These are phyloP conservation scores for Folsomia candida DNA, from an alignment of 2,888 invertebrate species.

Conservation along the genomic window DNA sequence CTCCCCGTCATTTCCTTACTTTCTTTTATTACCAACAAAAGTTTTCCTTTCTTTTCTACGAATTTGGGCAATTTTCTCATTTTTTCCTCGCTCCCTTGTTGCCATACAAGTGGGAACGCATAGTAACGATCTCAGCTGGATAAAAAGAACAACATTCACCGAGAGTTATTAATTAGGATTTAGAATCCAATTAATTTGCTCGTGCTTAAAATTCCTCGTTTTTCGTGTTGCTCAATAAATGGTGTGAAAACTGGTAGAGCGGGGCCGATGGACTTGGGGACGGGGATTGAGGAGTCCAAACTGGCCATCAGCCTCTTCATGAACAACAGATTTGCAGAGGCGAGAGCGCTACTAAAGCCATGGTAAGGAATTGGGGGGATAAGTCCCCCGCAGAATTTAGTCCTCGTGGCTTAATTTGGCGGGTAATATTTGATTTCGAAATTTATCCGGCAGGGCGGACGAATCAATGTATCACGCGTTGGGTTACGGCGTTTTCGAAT, in stretches of 20 bases:
- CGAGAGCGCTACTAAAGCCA: slow-evolving; percentile 73
- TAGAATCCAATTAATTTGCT: no score
- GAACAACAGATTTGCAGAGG: slow-evolving; percentile 83
- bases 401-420: background rate
- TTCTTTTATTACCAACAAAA: background rate
- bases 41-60: background rate
- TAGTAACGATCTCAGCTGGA: no score
- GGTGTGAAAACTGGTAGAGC: slow-evolving; percentile 24
- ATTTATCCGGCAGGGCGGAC: slow-evolving; percentile 62
- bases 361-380: slow-evolving; percentile 59
- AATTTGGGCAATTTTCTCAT: background rate
- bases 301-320: slow-evolving; percentile 83
- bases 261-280: slow-evolving; percentile 63
- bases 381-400: background rate
- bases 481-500: slow-evolving; percentile 82
- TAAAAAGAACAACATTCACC: no score
- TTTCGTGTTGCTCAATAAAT: no score
- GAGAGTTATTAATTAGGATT: no score
- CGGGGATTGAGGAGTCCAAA: slow-evolving; percentile 73
- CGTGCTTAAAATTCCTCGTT: no score
- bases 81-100: background rate
- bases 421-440: slow-evolving; percentile 38
- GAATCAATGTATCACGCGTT: slow-evolving; percentile 88
- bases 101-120: no score
- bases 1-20: background rate